A percentile compares a stretch with the other conserved stretches of the same genome.
phyloP scores from a whole-genome alignment of 2,113 vertebrate species.

The Xenopus laevis region DNA sequence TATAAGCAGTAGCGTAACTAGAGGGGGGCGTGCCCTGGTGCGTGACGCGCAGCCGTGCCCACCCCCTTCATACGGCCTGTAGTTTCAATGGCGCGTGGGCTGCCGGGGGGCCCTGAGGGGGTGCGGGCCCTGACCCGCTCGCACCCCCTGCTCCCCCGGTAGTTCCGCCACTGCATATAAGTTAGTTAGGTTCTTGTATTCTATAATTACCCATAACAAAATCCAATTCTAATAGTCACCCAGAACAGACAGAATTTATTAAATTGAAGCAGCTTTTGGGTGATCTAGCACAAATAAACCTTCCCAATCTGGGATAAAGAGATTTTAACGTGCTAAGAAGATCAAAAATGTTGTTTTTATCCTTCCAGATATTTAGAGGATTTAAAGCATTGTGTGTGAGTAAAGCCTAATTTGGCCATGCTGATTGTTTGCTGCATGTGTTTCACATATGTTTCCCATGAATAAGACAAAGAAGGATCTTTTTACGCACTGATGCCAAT shows the following conservation, averaged over 20 bases:
- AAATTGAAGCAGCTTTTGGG: background rate
- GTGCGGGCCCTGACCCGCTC: too few species aligned
- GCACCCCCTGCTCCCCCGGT: too few species aligned
- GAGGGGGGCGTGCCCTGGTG: too few species aligned
- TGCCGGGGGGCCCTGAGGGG: too few species aligned
- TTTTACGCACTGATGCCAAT: slow-evolving; percentile 26
- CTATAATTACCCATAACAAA: too few species aligned
- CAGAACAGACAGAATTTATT: background rate
- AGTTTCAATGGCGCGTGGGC: too few species aligned
- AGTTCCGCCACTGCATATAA: too few species aligned
- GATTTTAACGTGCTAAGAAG: slow-evolving; percentile 9
- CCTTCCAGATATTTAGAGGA: slow-evolving; percentile 38
- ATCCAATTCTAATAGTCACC: too few species aligned
- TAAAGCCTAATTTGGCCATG: slow-evolving; percentile 41
- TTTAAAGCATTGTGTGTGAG: slow-evolving; percentile 42
- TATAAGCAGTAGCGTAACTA: too few species aligned
- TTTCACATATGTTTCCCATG: slow-evolving; percentile 35
- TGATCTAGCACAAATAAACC: slow-evolving; percentile 14
- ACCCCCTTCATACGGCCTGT: too few species aligned
- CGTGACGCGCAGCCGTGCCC: too few species aligned
- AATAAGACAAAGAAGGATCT: slow-evolving; percentile 31
- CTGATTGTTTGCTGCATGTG: slow-evolving; percentile 41
- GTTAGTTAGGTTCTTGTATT: too few species aligned
- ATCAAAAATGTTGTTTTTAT: slow-evolving; percentile 31
- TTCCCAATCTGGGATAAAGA: slow-evolving; percentile 24